phyloP scores from a whole-genome alignment of 2,888 invertebrate species.

The Minunthozetes semirufus region DNA sequence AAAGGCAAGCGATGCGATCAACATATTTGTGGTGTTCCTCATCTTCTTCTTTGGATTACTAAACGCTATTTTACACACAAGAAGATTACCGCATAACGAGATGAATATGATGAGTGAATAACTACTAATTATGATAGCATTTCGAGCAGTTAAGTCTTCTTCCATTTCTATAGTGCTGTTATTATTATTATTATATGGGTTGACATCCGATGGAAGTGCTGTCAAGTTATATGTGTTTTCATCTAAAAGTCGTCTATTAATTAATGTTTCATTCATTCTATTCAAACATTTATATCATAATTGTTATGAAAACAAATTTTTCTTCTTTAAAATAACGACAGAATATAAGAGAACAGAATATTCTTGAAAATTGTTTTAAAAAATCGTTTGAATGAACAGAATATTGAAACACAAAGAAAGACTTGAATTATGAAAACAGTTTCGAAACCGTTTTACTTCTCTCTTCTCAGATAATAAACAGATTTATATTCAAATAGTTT shows the following conservation, averaged over 20 bases:
- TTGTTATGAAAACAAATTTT: too few species aligned
- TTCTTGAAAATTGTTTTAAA: too few species aligned
- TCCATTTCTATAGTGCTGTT: neutral
- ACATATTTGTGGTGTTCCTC: conserved; percentile 30
- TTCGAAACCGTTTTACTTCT: too few species aligned
- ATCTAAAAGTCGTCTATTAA: neutral
- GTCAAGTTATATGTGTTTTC: neutral
- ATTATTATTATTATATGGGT: too few species aligned
- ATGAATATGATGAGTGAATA: neutral
- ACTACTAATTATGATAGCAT: conserved; percentile 2
- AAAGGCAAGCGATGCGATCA: conserved; percentile 32
- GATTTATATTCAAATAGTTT: too few species aligned
- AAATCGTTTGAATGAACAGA: too few species aligned
- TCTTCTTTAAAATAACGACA: too few species aligned
- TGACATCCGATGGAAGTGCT: neutral
- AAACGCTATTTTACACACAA: conserved; percentile 29
- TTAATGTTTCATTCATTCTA: neutral
- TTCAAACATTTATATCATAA: neutral
- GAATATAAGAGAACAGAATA: too few species aligned
- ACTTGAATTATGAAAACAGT: too few species aligned
- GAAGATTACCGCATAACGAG: conserved; percentile 30
- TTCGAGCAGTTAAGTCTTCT: neutral
- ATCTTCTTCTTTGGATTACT: conserved; percentile 22
- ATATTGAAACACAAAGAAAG: too few species aligned
- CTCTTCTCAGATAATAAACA: too few species aligned